These are phyloP conservation scores for Drosophila prosaltans DNA, from an alignment of 1,140 invertebrate genomes.

Conservation along the genomic window DNA sequence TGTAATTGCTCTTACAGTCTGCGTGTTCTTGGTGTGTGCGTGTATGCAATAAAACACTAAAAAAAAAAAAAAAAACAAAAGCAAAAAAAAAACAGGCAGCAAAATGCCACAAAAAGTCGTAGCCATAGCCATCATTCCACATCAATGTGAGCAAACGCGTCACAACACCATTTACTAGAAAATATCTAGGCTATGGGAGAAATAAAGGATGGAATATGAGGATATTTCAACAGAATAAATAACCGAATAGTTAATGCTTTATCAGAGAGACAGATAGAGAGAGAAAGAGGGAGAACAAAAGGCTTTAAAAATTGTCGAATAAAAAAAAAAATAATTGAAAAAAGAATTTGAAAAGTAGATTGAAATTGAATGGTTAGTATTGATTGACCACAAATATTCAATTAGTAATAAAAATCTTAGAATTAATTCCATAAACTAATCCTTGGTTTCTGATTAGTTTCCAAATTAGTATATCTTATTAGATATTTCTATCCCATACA, in stretches of 20 bases:
- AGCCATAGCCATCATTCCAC: constrained; percentile 26
- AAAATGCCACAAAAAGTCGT: constrained; percentile 52
- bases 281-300: too few species aligned
- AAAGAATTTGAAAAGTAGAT: too few species aligned
- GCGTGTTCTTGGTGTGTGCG: constrained; percentile 21
- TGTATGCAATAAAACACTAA: constrained; percentile 28
- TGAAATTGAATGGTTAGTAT: too few species aligned
- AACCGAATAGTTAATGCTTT: constrained; percentile 31
- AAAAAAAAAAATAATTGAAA: too few species aligned
- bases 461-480: too few species aligned
- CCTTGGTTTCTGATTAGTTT: too few species aligned
- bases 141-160: constrained; percentile 36
- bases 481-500: too few species aligned
- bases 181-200: constrained; percentile 23
- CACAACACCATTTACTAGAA: constrained; percentile 40
- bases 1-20: constrained; percentile 55
- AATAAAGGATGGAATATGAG: not conserved
- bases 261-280: too few species aligned
- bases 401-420: too few species aligned
- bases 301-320: too few species aligned
- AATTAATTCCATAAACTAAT: too few species aligned
- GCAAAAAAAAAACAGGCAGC: not conserved
- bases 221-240: not conserved
- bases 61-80: constrained; percentile 8
- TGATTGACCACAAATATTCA: too few species aligned